Evolutionary conservation across 2,797 vertebrate genomes (phyloP).

Genomic region (Remorina albescens): DNA sequence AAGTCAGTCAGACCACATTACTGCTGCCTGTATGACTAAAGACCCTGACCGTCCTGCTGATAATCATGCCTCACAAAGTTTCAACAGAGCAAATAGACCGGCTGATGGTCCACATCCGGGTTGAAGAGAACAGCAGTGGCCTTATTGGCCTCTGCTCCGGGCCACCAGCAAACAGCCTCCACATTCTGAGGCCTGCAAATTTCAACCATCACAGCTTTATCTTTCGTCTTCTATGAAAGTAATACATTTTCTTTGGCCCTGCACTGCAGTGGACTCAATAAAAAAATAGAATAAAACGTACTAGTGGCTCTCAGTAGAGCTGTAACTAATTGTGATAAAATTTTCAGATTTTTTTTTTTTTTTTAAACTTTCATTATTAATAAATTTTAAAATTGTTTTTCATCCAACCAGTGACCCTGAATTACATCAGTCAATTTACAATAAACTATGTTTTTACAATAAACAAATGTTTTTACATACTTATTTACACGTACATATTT

Average conservation of each 20-base stretch:
- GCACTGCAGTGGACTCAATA: no score
- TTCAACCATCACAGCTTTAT: constrained; percentile 5
- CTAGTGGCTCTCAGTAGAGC: background rate
- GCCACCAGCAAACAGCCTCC: constrained; percentile 8
- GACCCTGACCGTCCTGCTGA: constrained; percentile 47
- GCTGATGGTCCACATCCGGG: constrained; percentile 77
- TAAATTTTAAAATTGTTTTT: background rate
- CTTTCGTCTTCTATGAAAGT: background rate
- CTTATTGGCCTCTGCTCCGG: constrained; percentile 16
- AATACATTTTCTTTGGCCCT: no score
- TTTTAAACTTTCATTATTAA: no score
- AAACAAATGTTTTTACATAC: no score
- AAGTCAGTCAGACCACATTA: constrained; percentile 78
- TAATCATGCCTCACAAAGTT: constrained; percentile 73
- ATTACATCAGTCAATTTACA: background rate
- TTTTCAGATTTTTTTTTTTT: no score
- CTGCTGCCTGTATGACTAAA: constrained; percentile 66
- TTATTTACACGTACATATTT: no score
- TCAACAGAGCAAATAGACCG: constrained; percentile 74
- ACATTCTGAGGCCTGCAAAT: constrained; percentile 6
- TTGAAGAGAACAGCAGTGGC: constrained; percentile 44
- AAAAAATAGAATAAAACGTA: no score
- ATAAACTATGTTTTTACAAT: no score
- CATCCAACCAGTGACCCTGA: background rate
- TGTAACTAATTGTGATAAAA: background rate